phyloP scores from a whole-genome alignment of 2,797 vertebrate species.

The Crocodylus rhombifer region DNA sequence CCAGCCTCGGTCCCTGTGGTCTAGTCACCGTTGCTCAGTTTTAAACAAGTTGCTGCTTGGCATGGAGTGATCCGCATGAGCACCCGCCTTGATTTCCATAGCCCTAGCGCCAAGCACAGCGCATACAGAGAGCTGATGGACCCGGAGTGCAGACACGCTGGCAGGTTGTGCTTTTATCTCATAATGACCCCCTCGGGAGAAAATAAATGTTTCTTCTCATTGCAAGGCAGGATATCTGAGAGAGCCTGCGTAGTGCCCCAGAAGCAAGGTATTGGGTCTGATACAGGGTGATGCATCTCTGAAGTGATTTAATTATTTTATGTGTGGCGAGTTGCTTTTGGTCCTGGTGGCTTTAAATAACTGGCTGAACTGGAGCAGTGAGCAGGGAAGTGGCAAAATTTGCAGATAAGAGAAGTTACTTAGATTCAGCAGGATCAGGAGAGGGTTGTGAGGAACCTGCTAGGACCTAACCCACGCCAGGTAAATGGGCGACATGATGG shows the following conservation, averaged over 20 bases:
- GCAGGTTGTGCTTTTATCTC: neutral
- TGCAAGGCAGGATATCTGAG: neutral
- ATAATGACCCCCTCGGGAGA: neutral
- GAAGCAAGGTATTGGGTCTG: neutral
- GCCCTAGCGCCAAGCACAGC: neutral
- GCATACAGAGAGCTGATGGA: neutral
- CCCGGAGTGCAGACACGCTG: neutral
- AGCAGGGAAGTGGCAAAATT: neutral
- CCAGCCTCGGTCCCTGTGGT: neutral
- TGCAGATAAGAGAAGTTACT: neutral
- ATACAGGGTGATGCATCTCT: neutral
- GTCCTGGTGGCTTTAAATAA: neutral
- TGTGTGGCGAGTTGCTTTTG: no score
- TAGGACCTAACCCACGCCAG: neutral
- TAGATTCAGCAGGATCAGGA: neutral
- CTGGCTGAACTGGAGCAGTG: neutral
- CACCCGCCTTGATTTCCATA: neutral
- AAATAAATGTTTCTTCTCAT: neutral
- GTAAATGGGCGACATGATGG: neutral
- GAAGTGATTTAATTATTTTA: neutral
- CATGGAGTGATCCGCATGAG: neutral
- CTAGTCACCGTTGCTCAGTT: neutral
- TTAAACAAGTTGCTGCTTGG: neutral
- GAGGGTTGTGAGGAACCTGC: neutral
- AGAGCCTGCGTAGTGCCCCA: neutral